Base-by-base conservation (phyloP, 2,113 vertebrate species). In the Eretmochelys imbricata region DNA sequence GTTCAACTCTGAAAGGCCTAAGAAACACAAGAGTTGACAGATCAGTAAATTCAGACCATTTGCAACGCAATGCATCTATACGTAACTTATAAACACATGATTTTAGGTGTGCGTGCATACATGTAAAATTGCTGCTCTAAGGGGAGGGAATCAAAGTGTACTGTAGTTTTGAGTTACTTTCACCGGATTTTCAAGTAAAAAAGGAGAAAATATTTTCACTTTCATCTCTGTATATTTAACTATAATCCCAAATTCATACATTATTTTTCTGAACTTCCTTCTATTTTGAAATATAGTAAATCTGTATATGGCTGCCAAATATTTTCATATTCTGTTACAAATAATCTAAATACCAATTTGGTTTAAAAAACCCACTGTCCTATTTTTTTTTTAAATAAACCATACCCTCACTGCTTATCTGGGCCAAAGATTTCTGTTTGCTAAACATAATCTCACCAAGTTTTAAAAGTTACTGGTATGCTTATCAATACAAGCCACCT, bases 1-100 rank as follows among this genome's bases (percentile, higher is more conserved):
- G 62, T 93, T 87, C 42, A 46, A 90, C 76, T 80, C 76, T 76
- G 16, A 59, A 94, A 96, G 96, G 82, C 97, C 98, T 98, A 90
- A 49, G 72, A 14, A 94, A 85, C 2, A 20, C 10, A 91, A 10
- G 0, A 20, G 78, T 31, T 59, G 20, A 27, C 93, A 76, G 16
- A 42, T 69, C 16, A 76, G 20, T 65, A 50, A 88, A 87, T 46
- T 82, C 84, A 16, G 38, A 79, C 6, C 48, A 24, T 22, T 50
- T 49, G 51, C 16, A 55, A 84, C 48, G 49, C 38, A 80, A 42
- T 84, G 6, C 51, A 4, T 14, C 0, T 8, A 10, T 0, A 10
- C 83, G 0, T 9, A 5, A 46, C 57, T 59, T 62, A 0, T 19
- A 4, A 4, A 20, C 51, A 91, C 87, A 10, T 10, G 16, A 57